Evolutionary conservation across 2,888 invertebrate species (phyloP).

Genomic region (Capitulum mitella): DNA sequence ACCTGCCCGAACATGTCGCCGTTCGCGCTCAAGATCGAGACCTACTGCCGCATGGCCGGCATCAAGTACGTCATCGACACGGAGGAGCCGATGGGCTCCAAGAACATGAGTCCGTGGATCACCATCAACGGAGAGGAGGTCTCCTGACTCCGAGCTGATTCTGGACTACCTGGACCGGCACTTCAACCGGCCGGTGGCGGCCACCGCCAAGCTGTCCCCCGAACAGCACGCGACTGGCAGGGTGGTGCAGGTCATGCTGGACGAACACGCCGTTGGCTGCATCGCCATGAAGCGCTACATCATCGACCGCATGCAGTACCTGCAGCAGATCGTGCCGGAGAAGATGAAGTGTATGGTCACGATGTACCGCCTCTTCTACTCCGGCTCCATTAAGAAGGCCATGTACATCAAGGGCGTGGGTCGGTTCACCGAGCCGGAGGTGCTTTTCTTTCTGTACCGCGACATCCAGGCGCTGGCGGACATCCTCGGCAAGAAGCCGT

Average conservation of each 20-base stretch:
- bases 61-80: slow-evolving; percentile 27
- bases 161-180: background rate
- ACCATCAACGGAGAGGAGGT: slow-evolving; percentile 25
- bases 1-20: slow-evolving; percentile 26
- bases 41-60: slow-evolving; percentile 23
- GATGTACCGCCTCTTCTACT: background rate
- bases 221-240: background rate
- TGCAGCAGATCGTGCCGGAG: background rate
- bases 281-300: slow-evolving; percentile 24
- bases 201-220: slow-evolving; percentile 4
- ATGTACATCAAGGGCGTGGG: slow-evolving; percentile 18
- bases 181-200: slow-evolving; percentile 20
- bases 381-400: background rate
- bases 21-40: slow-evolving; percentile 27
- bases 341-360: background rate
- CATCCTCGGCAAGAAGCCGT: slow-evolving; percentile 22
- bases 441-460: slow-evolving; percentile 1
- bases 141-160: slow-evolving; percentile 5
- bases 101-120: slow-evolving; percentile 26
- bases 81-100: slow-evolving; percentile 26
- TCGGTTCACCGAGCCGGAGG: slow-evolving; percentile 1
- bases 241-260: slow-evolving; percentile 6
- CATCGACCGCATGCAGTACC: slow-evolving; percentile 15
- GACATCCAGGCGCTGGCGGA: slow-evolving; percentile 23
- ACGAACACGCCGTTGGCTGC: slow-evolving; percentile 23